Evolutionary conservation across 2,797 vertebrate genomes (phyloP), one percentile per base, ranked within the genome.

Genomic region (Gymnodraco acuticeps): DNA sequence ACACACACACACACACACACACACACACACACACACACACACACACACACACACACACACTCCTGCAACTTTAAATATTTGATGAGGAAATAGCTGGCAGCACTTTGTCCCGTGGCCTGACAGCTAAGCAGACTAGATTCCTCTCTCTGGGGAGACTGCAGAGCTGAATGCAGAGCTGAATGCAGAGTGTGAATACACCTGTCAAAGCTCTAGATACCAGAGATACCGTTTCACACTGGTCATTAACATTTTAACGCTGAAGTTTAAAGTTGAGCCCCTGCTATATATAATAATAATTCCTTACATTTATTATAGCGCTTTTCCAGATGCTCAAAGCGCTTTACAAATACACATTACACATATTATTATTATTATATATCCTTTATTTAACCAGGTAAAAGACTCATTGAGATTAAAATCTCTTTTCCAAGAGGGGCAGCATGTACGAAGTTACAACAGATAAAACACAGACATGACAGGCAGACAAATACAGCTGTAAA

Each of bases 11-110:
- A 27, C 38, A 42, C 42, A 45, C 41, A 55, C 52, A 33, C 54
- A 64, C 63, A 64, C 23, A 56, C 6, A 48, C 31, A 41, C 48
- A 38, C 23, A 56, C 15, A 9, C 48, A 46, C 23, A 17, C 16
- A 59, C 3, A 62, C 17, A 59, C 51, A 41, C 47, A 16, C 14
- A 16, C 23, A 47, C 41, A 42, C 43, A n/a, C 11, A 38, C 17
- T 10, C 51, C 23, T 53, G 33, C 43, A 77, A 41, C 46, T 77
- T 83, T 78, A 67, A 82, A 86, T 88, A 81, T 83, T 84, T 80
- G 67, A 88, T 81, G 62, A n/a, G 15, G 48, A 77, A 20, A 58
- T 66, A 51, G 70, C 77, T 60, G 43, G 41, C 70, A 73, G 73
- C 60, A 61, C 55, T 75, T 73, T 60, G 65, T 65, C 58, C 31